Conservation (phyloP, 2,113 vertebrate genomes). For the Macheiramphus alcinus region DNA sequence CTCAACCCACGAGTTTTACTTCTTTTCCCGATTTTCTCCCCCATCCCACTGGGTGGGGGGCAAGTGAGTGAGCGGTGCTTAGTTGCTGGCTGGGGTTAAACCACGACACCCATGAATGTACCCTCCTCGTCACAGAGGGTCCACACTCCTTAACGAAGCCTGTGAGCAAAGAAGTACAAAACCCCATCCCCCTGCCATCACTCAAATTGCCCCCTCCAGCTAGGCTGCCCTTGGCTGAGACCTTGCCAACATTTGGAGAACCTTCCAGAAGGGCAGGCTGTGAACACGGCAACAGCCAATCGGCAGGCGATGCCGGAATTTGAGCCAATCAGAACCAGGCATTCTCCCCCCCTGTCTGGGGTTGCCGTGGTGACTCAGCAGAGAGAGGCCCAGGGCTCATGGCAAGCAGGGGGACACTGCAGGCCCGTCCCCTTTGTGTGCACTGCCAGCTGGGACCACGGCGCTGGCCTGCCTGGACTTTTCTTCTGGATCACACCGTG, state of each 20-base stretch:
- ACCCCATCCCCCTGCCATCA: accelerated
- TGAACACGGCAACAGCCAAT: not conserved
- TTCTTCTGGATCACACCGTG: not conserved
- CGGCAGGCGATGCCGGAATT: accelerated
- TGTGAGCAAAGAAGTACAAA: not conserved
- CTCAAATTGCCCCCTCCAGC: accelerated
- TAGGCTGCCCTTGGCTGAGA: accelerated
- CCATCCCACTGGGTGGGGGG: too few species aligned
- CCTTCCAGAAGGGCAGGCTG: not conserved
- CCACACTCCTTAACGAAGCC: not conserved
- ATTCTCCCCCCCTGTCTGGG: accelerated
- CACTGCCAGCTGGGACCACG: too few species aligned
- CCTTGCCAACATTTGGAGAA: accelerated
- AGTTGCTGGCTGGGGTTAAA: too few species aligned
- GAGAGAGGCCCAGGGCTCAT: accelerated
- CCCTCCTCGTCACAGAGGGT: accelerated
- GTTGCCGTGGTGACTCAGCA: not conserved
- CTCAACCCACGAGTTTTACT: too few species aligned
- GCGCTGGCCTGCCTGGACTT: accelerated
- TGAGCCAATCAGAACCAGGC: not conserved
- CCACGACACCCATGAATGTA: not conserved
- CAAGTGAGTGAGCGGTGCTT: too few species aligned
- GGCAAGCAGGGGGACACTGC: accelerated
- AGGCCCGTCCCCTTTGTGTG: accelerated
- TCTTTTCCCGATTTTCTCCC: too few species aligned